Base-by-base conservation (phyloP, 2,113 vertebrate genomes). In the Limanda limanda region DNA sequence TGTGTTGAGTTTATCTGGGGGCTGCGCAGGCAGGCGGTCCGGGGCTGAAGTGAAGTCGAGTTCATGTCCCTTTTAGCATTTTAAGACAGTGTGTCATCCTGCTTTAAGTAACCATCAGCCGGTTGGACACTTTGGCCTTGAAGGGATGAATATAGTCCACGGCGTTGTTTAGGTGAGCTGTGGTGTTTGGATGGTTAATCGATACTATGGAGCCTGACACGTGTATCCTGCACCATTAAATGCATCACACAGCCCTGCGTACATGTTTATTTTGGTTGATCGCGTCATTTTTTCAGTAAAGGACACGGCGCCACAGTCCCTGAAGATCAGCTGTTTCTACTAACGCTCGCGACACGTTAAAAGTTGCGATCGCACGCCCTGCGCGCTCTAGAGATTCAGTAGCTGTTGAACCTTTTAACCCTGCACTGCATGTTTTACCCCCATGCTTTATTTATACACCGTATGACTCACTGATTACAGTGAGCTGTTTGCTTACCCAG, bases 371-470 rank as follows among this genome's bases (percentile, higher is more conserved):
- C 58, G 27, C 74, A 64, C 40, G 1, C 68, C 18, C 37, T 56
- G 64, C 48, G 7, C 13, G 4, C 72, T 74, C 7, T 24, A 25
- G 40, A n/a, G 0, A 66, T 35, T 58, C 9, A 4, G 25, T 21
- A 35, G n/a, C 9, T 10, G 59, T 56, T 69, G 37, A 72, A 64
- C 59, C 77, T 80, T 75, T 79, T 69, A 80, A 77, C 71, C 61
- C 64, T 0, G 40, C 37, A 18, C 51, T 58, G 27, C 65, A 35
- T 62, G 71, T 69, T 88, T 81, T 55, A 85, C 58, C 48, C 55
- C 57, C 51, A 64, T 71, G 66, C 76, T 77, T 75, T 86, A 88
- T 90, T 87, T 75, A 84, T 74, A 47, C 12, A 52, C 66, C 4
- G n/a, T 40, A 25, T 84, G 71, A 81, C 23, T 86, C 74, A 68